Percentiles rank a stretch among this genome's conserved stretches.
Evolutionary conservation across 1,140 invertebrate species (phyloP).

Genomic region (Tetranychus cinnabarinus): DNA sequence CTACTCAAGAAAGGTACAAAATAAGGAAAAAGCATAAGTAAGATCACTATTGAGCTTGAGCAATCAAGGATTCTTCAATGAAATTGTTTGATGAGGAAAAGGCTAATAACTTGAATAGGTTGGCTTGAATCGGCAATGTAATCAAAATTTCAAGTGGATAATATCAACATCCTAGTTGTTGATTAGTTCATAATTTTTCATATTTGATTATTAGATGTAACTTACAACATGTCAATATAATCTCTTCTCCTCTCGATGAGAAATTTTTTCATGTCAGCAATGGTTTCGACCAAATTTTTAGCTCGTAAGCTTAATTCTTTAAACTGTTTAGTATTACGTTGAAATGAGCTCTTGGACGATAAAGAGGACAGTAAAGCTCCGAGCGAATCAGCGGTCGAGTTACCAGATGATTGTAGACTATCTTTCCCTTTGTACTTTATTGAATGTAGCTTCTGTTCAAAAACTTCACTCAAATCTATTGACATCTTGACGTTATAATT

Average conservation of each 20-base stretch:
- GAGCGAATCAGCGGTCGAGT: not conserved
- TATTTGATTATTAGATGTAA: not conserved
- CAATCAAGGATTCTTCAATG: too few relatives aligned
- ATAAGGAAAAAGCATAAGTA: not conserved
- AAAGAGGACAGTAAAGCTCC: not conserved
- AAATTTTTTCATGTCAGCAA: slow-evolving; percentile 51
- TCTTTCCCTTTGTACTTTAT: not conserved
- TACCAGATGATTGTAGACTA: not conserved
- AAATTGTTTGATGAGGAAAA: not conserved
- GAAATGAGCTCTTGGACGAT: not conserved
- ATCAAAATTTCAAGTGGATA: too few relatives aligned
- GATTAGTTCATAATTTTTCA: too few relatives aligned
- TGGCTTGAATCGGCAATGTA: too few relatives aligned
- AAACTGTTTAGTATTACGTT: not conserved
- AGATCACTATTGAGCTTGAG: too few relatives aligned
- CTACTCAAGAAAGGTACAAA: slow-evolving; percentile 5
- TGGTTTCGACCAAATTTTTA: slow-evolving; percentile 27
- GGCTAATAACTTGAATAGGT: not conserved
- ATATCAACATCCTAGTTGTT: too few relatives aligned
- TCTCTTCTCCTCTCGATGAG: slow-evolving; percentile 53
- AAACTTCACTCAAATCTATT: not conserved
- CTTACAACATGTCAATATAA: slow-evolving; percentile 53
- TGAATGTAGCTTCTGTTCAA: not conserved
- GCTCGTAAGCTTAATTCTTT: not conserved
- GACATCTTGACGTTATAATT: not conserved